Base-by-base conservation (phyloP, 2,888 invertebrate genomes). In the Caenorhabditis sp. region DNA sequence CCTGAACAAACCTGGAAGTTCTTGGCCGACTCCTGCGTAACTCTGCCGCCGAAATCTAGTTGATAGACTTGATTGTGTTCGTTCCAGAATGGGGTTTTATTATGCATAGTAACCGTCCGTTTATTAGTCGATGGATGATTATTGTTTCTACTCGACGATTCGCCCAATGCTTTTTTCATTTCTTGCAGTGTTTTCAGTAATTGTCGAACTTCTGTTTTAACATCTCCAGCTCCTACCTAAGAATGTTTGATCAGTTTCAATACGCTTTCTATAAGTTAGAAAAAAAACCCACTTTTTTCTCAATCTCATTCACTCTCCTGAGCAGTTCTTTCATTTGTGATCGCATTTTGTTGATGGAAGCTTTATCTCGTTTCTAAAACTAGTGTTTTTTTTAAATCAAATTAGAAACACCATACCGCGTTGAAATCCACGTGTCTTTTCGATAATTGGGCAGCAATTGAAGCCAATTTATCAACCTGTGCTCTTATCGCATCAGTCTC, bases 21-120 rank as follows among this genome's bases (percentile, higher is more conserved):
- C 90, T 99, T 99, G 19, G 97, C 97, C 54, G 96, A 97, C 89
- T 99, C 97, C 89, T 97, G 97, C 3, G 97, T 99, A 70, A 99
- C 99, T 79, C 99, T 91, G 14, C 99, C 99, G 4, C 97, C 97
- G 90, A 99, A 99, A 90, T 99, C 99, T 55, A 99, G 91, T 88
- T 99, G 97, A 90, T 97, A 99, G 17, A 99, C 97, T 89, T 99
- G 97, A 88, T 95, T 95, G 89, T 94, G 94, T 89, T 99, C 97
- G 89, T 99, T 99, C 99, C 99, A 99, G 92, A 95, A 93, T 17
- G 95, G 95, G 10, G 93, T 92, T 89, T 99, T 97, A 90, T 99
- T 99, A 89, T 96, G 95, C 69, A 84, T 77, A 94, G 97, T 95
- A 58, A 78, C 68, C 24, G 78, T 61, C 24, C 69, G 64, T 26